Evolutionary conservation across 1,140 invertebrate species (phyloP), one percentile per base, ranked within the genome.

Genomic region (Popillia japonica): DNA sequence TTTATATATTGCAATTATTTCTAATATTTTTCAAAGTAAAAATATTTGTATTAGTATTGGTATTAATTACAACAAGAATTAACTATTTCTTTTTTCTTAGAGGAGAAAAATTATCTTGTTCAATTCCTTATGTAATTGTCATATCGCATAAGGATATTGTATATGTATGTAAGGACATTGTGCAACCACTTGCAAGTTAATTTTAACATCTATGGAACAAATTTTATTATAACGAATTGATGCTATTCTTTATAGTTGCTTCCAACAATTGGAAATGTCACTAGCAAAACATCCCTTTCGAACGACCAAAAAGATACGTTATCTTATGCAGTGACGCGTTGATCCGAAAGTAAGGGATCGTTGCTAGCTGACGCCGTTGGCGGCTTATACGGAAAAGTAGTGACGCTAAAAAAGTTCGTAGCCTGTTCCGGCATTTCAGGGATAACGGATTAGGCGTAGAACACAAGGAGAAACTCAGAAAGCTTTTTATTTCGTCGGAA

Each of bases 401-500:
- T 55, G 48, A 17, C 48, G 48, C 48, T 55, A 55, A 55, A 55
- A 55, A 55, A 55, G 48, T 55, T 55, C 48, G 48, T 55, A 55
- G 11, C 48, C 17, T 55, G 14, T 55, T 55, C 48, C 48, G 48
- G 48, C 48, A 17, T 55, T 55, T 55, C 48, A 17, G 14, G 48
- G 48, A 55, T 55, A 55, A 55, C 48, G 48, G 48, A 55, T 55
- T 55, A 55, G 48, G 48, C 48, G 48, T 55, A 55, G 48, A 55
- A 55, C 48, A 55, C 48, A 55, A 17, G 17, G 48, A 55, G 48
- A 55, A 55, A 55, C 48, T 55, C 48, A 6, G 48, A 55, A 55
- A 55, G 48, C 48, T 55, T 55, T 55, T 55, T 55, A 55, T 55
- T 55, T 55, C 48, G 48, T 55, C 48, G 48, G 48, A 55, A 55